phyloP scores from a whole-genome alignment of 2,113 vertebrate species.

The Vidua chalybeata region DNA sequence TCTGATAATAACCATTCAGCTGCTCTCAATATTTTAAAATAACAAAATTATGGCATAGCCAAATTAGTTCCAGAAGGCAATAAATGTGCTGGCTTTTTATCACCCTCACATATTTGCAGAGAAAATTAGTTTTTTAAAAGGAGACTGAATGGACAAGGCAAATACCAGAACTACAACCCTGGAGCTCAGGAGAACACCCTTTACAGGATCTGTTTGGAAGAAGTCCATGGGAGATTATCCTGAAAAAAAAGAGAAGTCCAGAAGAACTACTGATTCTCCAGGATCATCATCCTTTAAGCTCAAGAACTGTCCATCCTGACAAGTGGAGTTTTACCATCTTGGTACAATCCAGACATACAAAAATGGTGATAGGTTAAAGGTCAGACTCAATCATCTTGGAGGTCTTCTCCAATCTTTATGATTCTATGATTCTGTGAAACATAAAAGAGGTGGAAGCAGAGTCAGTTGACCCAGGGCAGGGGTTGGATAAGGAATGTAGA shows the following conservation, averaged over 20 bases:
- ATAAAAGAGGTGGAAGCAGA: background rate
- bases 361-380: background rate
- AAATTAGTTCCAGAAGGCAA: conserved; percentile 28
- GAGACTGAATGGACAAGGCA: background rate
- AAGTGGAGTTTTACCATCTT: background rate
- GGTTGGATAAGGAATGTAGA: background rate
- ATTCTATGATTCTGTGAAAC: background rate
- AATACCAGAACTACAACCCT: background rate
- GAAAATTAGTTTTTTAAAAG: background rate
- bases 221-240: background rate
- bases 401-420: background rate
- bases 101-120: background rate
- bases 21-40: background rate
- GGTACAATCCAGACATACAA: background rate
- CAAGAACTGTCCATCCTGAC: background rate
- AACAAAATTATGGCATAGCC: background rate
- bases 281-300: background rate
- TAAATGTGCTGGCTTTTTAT: conserved; percentile 14
- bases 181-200: background rate
- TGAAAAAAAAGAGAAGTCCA: background rate
- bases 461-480: background rate
- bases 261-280: background rate
- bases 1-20: background rate
- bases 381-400: background rate
- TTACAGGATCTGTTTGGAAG: background rate